phyloP scores from a whole-genome alignment of 23 tunicate species.

The Ascidia mentula region DNA sequence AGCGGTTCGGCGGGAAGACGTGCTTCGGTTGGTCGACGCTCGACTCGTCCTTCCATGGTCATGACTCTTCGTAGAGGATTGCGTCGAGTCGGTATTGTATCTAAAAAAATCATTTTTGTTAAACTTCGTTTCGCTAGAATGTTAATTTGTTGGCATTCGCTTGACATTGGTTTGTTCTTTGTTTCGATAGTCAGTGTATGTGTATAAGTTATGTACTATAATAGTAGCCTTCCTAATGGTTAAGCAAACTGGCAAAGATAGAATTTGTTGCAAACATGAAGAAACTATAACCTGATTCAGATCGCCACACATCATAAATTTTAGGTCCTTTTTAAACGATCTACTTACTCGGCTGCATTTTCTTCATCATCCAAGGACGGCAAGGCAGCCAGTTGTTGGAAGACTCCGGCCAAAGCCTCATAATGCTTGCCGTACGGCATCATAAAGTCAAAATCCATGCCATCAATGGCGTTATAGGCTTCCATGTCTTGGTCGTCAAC shows the following conservation, averaged over 20 bases:
- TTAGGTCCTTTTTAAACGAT: no score
- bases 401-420: slow-evolving; percentile 40
- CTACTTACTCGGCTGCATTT: slow-evolving; percentile 9
- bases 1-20: neutral
- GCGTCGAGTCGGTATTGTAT: slow-evolving; percentile 6
- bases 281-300: no score
- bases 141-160: no score
- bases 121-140: no score
- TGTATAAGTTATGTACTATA: no score
- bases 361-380: slow-evolving; percentile 16
- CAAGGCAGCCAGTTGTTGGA: slow-evolving; percentile 43
- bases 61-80: neutral
- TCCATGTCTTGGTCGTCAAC: neutral
- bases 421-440: slow-evolving; percentile 40
- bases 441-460: slow-evolving; percentile 28
- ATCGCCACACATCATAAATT: no score
- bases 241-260: no score
- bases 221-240: no score
- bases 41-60: neutral
- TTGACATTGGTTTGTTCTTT: no score
- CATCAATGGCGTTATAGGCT: neutral
- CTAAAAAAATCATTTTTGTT: no score
- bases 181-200: no score
- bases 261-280: no score
- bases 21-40: neutral